These are phyloP conservation scores for Eupithecia insigniata DNA, from an alignment of 2,888 invertebrate species.

Conservation along the genomic window DNA sequence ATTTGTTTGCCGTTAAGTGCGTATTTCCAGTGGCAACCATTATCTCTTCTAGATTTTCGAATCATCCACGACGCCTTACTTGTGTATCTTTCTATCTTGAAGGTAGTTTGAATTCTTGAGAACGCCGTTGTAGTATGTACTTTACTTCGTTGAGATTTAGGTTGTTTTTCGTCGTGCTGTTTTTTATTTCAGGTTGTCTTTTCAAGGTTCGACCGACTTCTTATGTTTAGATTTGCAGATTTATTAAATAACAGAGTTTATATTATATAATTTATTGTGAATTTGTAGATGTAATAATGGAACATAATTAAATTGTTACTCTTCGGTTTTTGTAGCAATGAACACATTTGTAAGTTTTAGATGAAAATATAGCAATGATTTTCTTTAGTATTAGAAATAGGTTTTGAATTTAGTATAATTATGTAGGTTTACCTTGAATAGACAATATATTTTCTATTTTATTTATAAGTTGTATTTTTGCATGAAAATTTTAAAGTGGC, in stretches of 20 bases:
- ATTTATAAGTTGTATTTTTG: conserved; percentile 35
- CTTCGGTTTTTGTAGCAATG: conserved; percentile 11
- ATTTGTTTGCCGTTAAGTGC: conserved; percentile 31
- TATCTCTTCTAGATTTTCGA: conserved; percentile 72
- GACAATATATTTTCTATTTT: conserved; percentile 43
- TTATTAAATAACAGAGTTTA: conserved; percentile 1
- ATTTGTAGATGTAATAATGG: neutral
- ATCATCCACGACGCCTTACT: conserved; percentile 82
- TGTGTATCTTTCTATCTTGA: conserved; percentile 82
- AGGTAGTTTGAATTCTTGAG: conserved; percentile 75
- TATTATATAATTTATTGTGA: neutral
- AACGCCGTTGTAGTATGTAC: conserved; percentile 67
- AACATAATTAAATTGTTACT: neutral
- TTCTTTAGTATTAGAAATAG: conserved; percentile 10
- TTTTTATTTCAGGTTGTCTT: conserved; percentile 52
- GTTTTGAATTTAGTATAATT: neutral
- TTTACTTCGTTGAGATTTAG: conserved; percentile 68
- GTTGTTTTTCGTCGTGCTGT: conserved; percentile 53
- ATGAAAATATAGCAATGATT: conserved; percentile 3
- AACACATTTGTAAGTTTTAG: conserved; percentile 11
- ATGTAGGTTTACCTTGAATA: conserved; percentile 47
- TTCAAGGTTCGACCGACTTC: conserved; percentile 44
- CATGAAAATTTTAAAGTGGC: conserved; percentile 49
- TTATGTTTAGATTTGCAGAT: conserved; percentile 22
- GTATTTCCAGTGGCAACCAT: conserved; percentile 37